Base-by-base conservation (phyloP, 1,140 invertebrate genomes). In the Diabrotica virgifera region DNA sequence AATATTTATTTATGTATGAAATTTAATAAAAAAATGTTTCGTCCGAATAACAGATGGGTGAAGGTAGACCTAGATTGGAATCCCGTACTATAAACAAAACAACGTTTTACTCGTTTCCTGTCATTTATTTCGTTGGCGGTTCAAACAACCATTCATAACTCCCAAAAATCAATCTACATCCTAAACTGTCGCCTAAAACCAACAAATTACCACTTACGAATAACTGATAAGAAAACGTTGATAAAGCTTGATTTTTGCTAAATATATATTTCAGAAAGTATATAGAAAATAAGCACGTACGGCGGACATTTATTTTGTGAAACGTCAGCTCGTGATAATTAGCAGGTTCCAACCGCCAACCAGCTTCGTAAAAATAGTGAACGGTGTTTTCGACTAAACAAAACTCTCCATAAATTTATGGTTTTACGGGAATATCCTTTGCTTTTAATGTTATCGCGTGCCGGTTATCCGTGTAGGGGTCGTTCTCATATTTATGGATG, bases 371-470 rank as follows among this genome's bases (percentile, higher is more conserved):
- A 63, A 67, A 59, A 62, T 59, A 63, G 60, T 62, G 65, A 67
- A 67, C 57, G 61, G 58, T 46, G 55, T 52, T 61, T 52, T 60
- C 58, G 53, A 13, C 61, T 61, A 61, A 58, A 69, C 67, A 65
- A 65, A 69, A 63, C 63, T 62, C 59, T 24, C 46, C 36, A 10
- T 46, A 59, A 62, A 69, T 69, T 69, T 69, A 69, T 65, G 63
- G 60, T 51, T 59, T 55, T 65, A 51, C 58, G 10, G 24, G 58
- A 59, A 64, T 69, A 63, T 69, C 63, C 67, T 69, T 69, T 64
- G 60, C 65, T 62, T 51, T 65, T 57, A 63, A 65, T 63, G 67
- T 65, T 65, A 69, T 69, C 67, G 67, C 67, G 67, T 69, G 67
- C 53, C 59, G 38, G 63, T 56, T 64, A 63, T 13, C 64, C 55